Evolutionary conservation across 1,140 invertebrate species (phyloP).

Genomic region (Bombus soroeensis): DNA sequence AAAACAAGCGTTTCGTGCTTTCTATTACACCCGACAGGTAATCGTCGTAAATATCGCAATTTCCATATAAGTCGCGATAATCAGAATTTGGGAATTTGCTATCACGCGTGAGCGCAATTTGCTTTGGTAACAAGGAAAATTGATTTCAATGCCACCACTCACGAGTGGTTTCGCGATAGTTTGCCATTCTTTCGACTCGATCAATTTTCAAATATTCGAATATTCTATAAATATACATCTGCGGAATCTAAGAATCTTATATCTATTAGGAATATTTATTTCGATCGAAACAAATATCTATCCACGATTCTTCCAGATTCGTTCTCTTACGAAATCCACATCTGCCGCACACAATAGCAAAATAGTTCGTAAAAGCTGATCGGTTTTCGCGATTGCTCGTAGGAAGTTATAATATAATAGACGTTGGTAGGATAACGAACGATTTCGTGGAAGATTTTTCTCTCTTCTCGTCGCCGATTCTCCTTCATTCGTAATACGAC

Average conservation of each 20-base stretch:
- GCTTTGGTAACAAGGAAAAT: background rate
- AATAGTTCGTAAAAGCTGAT: background rate
- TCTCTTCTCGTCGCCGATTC: background rate
- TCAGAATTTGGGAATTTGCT: background rate
- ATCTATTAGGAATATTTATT: too few species aligned
- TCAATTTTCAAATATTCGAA: background rate
- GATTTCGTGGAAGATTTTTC: background rate
- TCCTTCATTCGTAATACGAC: background rate
- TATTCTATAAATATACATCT: too few species aligned
- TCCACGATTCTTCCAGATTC: too few species aligned
- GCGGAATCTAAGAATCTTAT: too few species aligned
- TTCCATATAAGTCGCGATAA: background rate
- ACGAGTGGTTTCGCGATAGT: background rate
- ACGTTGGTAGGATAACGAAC: background rate
- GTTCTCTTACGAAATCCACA: too few species aligned
- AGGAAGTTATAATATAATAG: background rate
- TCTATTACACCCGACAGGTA: background rate
- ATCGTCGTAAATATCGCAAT: slow-evolving; percentile 32
- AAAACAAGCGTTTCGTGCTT: slow-evolving; percentile 1
- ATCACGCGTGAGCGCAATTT: background rate
- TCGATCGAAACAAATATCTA: too few species aligned
- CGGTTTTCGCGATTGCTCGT: background rate
- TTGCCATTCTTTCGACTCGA: too few species aligned
- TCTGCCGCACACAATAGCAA: background rate
- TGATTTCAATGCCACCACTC: background rate